These are phyloP conservation scores for Acanthochromis polyacanthus DNA, from an alignment of 2,113 vertebrate genomes.

Conservation along the genomic window DNA sequence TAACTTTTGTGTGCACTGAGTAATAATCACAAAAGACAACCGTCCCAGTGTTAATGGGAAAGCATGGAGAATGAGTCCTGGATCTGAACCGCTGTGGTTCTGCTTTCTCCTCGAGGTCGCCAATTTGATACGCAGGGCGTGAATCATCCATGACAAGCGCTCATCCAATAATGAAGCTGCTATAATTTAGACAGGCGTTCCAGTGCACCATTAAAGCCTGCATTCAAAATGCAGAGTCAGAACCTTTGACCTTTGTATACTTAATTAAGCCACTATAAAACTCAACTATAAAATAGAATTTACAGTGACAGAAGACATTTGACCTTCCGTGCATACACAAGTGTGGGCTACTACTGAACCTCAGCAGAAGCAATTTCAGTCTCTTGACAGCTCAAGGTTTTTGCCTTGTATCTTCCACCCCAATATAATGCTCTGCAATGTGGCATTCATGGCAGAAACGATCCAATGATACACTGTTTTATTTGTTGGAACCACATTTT, in stretches of 20 bases:
- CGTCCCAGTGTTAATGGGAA: constrained; percentile 46
- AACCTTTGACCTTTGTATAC: constrained; percentile 61
- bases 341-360: constrained; percentile 10
- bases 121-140: constrained; percentile 56
- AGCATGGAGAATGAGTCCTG: constrained; percentile 51
- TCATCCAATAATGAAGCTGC: constrained; percentile 59
- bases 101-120: constrained; percentile 50
- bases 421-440: not conserved
- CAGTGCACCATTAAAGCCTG: constrained; percentile 44
- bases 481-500: not conserved
- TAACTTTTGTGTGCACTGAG: constrained; percentile 53
- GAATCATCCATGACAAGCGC: constrained; percentile 62
- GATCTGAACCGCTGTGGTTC: constrained; percentile 26
- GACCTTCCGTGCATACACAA: constrained; percentile 45
- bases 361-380: constrained; percentile 30
- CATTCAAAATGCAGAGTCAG: constrained; percentile 47
- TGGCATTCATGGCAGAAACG: not conserved
- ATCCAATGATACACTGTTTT: not conserved
- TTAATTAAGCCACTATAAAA: constrained; percentile 48
- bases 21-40: constrained; percentile 57
- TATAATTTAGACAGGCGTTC: constrained; percentile 47
- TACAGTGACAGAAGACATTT: constrained; percentile 37
- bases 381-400: constrained; percentile 32
- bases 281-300: constrained; percentile 35
- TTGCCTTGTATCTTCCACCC: constrained; percentile 11